These are phyloP conservation scores for Eulacestoma nigropectus DNA, from an alignment of 2,113 vertebrate genomes.

Conservation along the genomic window DNA sequence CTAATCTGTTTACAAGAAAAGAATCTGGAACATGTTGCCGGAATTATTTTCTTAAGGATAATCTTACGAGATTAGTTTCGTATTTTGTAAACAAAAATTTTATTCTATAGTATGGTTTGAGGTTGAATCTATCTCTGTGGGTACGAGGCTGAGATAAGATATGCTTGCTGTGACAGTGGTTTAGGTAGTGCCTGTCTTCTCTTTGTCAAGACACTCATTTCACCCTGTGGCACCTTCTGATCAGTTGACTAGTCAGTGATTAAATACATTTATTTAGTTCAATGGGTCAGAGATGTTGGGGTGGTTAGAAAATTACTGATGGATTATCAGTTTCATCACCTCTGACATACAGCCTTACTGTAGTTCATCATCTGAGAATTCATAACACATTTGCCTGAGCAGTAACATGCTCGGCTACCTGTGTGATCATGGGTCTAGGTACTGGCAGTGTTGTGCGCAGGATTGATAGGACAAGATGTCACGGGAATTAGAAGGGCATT, in stretches of 20 bases:
- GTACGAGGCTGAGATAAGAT: background rate
- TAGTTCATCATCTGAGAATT: conserved; percentile 69
- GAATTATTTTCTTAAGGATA: background rate
- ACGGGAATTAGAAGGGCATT: conserved; percentile 7
- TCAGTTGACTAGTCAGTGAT: conserved; percentile 69
- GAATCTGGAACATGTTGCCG: background rate
- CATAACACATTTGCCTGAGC: conserved; percentile 50
- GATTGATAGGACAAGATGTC: conserved; percentile 21
- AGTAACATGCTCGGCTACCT: conserved; percentile 72
- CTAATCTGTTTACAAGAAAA: background rate
- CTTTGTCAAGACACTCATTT: conserved; percentile 46
- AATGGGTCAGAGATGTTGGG: conserved; percentile 73
- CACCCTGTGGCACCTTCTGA: conserved; percentile 43
- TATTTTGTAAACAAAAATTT: background rate
- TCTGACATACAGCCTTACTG: conserved; percentile 63
- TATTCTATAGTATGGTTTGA: background rate
- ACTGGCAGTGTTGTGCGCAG: background rate
- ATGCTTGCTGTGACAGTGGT: background rate
- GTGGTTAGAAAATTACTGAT: conserved; percentile 77
- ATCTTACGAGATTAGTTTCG: background rate
- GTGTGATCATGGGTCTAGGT: conserved; percentile 49
- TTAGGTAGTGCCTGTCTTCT: conserved; percentile 41
- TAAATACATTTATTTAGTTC: conserved; percentile 79
- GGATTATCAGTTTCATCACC: conserved; percentile 75
- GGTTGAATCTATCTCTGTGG: background rate